Conservation (phyloP, 2,888 invertebrate species). For the Dione juno region DNA sequence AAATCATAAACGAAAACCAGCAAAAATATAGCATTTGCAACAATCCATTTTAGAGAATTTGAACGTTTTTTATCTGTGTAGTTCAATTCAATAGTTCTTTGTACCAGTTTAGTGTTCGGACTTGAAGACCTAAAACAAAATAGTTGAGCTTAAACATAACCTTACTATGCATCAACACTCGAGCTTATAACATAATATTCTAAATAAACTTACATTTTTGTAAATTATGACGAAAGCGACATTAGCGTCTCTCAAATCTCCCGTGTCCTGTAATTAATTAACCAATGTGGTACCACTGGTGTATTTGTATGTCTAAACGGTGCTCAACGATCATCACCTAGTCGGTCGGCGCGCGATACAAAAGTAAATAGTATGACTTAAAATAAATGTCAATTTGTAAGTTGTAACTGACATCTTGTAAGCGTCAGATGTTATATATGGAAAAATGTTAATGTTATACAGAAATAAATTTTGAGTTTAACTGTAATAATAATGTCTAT, state of each 20-base stretch:
- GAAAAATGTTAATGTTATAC: neutral
- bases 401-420: neutral
- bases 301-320: neutral
- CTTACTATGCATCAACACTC: neutral
- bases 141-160: slow-evolving; percentile 24
- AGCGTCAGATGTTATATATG: neutral
- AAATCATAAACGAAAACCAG: slow-evolving; percentile 84
- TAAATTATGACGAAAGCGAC: neutral
- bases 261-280: neutral
- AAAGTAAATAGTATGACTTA: slow-evolving; percentile 8
- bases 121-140: slow-evolving; percentile 59
- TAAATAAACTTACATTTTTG: slow-evolving; percentile 13
- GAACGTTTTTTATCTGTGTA: slow-evolving; percentile 79
- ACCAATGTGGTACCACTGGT: too few relatives aligned
- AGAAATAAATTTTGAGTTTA: too few relatives aligned
- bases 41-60: slow-evolving; percentile 83
- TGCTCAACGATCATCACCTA: too few relatives aligned
- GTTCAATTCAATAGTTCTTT: slow-evolving; percentile 79
- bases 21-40: slow-evolving; percentile 81
- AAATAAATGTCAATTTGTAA: slow-evolving; percentile 1
- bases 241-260: neutral
- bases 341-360: too few relatives aligned
- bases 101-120: slow-evolving; percentile 73
- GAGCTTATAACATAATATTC: neutral
- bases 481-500: too few relatives aligned